Percentiles rank a stretch among this genome's conserved stretches.
Evolutionary conservation across 2,888 invertebrate genomes (phyloP).

Genomic region (Eilema caniola): DNA sequence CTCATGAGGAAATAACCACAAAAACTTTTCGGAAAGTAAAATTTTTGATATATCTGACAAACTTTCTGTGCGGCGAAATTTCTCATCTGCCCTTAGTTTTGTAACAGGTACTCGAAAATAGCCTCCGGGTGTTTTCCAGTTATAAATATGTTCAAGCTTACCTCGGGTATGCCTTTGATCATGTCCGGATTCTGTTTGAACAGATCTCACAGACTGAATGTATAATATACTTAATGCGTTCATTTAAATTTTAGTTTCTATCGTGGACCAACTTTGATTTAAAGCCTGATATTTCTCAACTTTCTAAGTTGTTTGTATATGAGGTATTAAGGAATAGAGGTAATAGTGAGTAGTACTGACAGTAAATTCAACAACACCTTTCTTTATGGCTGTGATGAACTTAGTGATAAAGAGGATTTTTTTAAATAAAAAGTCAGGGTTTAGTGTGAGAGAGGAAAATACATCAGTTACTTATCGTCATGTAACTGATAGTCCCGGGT

Average conservation of each 20-base stretch:
- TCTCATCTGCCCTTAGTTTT: slow-evolving; percentile 7
- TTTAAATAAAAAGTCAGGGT: no score
- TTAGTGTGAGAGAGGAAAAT: no score
- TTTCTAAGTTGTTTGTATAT: background rate
- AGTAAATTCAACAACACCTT: slow-evolving; percentile 5
- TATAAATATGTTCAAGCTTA: slow-evolving; percentile 39
- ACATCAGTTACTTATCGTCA: no score
- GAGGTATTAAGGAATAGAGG: background rate
- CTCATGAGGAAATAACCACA: slow-evolving; percentile 19
- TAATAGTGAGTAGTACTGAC: background rate
- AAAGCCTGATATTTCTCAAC: background rate
- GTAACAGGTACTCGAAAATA: slow-evolving; percentile 10
- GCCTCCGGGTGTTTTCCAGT: slow-evolving; percentile 22
- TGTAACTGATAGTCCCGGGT: no score
- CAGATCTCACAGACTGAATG: slow-evolving; percentile 24
- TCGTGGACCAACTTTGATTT: background rate
- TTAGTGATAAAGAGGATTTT: no score
- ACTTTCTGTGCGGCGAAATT: slow-evolving; percentile 10
- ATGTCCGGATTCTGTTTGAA: slow-evolving; percentile 34
- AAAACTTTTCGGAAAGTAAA: slow-evolving; percentile 23
- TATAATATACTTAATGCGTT: slow-evolving; percentile 19
- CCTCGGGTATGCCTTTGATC: slow-evolving; percentile 45
- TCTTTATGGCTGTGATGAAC: no score
- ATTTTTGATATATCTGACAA: slow-evolving; percentile 12
- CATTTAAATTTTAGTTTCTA: background rate